Percentiles rank a stretch among this genome's conserved stretches.
Evolutionary conservation across 1,140 invertebrate genomes (phyloP).

Genomic region (Colletes latitarsis): DNA sequence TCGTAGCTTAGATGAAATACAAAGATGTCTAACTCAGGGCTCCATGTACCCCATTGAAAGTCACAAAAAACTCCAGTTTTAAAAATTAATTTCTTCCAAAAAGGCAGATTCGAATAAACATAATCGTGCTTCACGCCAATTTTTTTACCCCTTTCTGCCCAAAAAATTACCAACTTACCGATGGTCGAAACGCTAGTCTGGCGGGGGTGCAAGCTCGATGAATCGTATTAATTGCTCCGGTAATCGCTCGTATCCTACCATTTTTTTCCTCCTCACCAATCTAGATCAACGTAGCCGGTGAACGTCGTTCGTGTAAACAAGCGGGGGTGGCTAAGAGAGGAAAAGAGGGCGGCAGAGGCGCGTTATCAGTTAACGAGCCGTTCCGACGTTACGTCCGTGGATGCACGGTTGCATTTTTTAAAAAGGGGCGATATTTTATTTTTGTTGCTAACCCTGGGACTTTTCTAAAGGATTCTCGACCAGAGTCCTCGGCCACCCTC

Average conservation of each 20-base stretch:
- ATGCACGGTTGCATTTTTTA: slow-evolving; percentile 34
- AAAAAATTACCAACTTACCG: too few species aligned
- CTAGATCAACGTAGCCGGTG: slow-evolving; percentile 35
- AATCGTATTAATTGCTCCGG: slow-evolving; percentile 45
- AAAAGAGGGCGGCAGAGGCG: background rate
- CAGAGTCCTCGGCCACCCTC: slow-evolving; percentile 38
- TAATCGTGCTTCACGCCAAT: too few species aligned
- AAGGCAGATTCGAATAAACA: too few species aligned
- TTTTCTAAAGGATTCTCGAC: slow-evolving; percentile 45
- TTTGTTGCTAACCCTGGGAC: slow-evolving; percentile 36
- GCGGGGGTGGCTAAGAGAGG: background rate
- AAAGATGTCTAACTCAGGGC: too few species aligned
- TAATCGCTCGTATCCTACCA: slow-evolving; percentile 8
- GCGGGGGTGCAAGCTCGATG: slow-evolving; percentile 12
- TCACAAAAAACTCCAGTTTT: too few species aligned
- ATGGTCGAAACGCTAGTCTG: slow-evolving; percentile 1
- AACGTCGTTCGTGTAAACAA: slow-evolving; percentile 32
- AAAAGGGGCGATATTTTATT: slow-evolving; percentile 49
- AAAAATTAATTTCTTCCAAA: too few species aligned
- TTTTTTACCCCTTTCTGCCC: too few species aligned
- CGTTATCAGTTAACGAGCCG: slow-evolving; percentile 51
- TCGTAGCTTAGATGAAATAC: too few species aligned
- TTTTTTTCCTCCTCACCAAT: slow-evolving; percentile 10
- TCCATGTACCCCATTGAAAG: too few species aligned
- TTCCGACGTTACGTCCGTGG: slow-evolving; percentile 31